Conservation (phyloP, 2,797 vertebrate genomes). For the Helarctos malayanus region DNA sequence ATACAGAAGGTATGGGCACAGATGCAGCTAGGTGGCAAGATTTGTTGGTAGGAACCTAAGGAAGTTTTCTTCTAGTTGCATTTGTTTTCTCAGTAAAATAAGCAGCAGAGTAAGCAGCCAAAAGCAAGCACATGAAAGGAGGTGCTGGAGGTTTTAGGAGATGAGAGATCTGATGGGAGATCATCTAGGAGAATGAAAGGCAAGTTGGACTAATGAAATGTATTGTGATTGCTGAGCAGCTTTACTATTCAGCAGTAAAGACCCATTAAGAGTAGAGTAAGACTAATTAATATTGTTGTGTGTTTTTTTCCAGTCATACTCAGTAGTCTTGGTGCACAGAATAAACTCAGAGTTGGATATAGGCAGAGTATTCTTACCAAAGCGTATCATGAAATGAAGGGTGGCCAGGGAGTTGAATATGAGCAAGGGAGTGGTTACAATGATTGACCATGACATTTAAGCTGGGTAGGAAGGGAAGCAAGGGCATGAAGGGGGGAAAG, state of each 20-base stretch:
- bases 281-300: background rate
- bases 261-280: conserved; percentile 13
- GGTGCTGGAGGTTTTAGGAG: background rate
- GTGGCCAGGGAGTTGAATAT: background rate
- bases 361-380: background rate
- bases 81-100: conserved; percentile 36
- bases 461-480: background rate
- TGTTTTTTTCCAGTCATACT: conserved; percentile 6
- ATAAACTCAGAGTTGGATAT: background rate
- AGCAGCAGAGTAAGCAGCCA: background rate
- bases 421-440: background rate
- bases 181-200: background rate
- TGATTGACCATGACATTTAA: background rate
- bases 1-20: background rate
- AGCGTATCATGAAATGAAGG: conserved; percentile 20
- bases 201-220: background rate
- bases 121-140: background rate
- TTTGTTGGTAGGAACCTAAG: background rate
- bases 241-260: background rate
- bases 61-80: background rate
- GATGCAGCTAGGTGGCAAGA: background rate
- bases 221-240: background rate
- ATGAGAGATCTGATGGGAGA: background rate
- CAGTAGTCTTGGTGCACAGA: background rate
- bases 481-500: background rate